Percentiles rank a stretch among this genome's conserved stretches.
Conservation (phyloP, 2,888 invertebrate genomes). For the Patella caerulea region DNA sequence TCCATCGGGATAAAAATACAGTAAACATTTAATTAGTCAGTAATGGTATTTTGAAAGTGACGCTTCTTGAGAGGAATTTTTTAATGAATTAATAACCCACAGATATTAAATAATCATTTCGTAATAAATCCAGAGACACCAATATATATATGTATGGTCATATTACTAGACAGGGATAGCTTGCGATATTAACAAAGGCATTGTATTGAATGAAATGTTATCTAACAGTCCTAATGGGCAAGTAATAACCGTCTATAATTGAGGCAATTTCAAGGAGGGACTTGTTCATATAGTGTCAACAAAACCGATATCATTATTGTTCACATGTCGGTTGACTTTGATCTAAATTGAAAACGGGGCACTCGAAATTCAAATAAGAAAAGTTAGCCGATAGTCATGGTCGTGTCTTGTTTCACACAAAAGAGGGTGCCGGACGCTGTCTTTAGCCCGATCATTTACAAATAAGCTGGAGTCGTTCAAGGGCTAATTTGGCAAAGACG, state of each 20-base stretch:
- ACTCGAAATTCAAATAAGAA: conserved; percentile 9
- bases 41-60: too few species aligned
- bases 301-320: background rate
- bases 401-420: background rate
- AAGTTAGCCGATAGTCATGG: conserved; percentile 8
- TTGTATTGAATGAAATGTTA: background rate
- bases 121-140: too few species aligned
- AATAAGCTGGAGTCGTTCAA: conserved; percentile 6
- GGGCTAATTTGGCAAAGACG: conserved; percentile 2
- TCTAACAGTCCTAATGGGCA: background rate
- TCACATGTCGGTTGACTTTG: background rate
- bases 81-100: too few species aligned
- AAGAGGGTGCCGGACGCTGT: background rate
- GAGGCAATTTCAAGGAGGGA: conserved; percentile 2
- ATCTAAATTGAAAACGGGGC: conserved; percentile 10
- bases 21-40: too few species aligned
- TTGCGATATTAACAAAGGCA: background rate
- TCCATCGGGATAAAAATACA: too few species aligned
- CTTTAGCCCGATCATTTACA: conserved; percentile 5
- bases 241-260: conserved; percentile 3
- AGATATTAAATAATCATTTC: too few species aligned
- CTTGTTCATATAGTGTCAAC: conserved; percentile 2
- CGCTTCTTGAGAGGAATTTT: too few species aligned
- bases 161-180: too few species aligned
- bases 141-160: too few species aligned